A percentile compares a stretch with the other conserved stretches of the same genome.
Conservation (phyloP, 2,113 vertebrate genomes). For the Euleptes europaea region DNA sequence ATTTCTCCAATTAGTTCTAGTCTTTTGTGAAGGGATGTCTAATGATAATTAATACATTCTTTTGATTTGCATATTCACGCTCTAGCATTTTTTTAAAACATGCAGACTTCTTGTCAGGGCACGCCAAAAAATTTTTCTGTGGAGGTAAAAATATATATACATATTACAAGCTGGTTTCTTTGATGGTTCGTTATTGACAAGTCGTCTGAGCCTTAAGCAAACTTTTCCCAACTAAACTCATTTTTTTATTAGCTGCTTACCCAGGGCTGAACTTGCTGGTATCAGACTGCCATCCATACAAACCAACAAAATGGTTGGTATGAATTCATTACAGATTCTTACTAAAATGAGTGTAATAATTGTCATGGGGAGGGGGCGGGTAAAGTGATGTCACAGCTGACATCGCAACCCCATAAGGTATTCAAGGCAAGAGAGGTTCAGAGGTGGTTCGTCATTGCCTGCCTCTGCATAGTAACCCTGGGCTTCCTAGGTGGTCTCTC, state of each 20-base stretch:
- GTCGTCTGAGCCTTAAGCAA: not conserved
- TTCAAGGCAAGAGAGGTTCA: too few relatives aligned
- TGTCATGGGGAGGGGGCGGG: not conserved
- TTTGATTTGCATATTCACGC: constrained; percentile 69
- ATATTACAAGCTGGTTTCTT: not conserved
- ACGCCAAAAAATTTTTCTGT: constrained; percentile 18
- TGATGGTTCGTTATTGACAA: not conserved
- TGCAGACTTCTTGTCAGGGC: constrained; percentile 35
- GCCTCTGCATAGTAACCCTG: too few relatives aligned
- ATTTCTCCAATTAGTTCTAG: constrained; percentile 74
- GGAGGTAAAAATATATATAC: not conserved
- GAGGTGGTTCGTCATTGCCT: too few relatives aligned
- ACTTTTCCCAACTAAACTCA: not conserved
- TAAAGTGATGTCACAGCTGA: too few relatives aligned
- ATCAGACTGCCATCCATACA: too few relatives aligned
- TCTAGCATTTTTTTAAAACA: constrained; percentile 54
- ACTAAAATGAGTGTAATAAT: not conserved
- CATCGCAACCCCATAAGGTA: too few relatives aligned
- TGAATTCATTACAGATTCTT: not conserved
- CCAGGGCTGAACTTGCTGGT: not conserved
- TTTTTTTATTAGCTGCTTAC: not conserved
- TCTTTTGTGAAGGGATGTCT: constrained; percentile 74
- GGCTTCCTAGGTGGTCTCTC: too few relatives aligned
- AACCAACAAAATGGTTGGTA: too few relatives aligned
- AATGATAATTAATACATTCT: constrained; percentile 75